Percentiles rank a stretch among this genome's conserved stretches.
phyloP scores from a whole-genome alignment of 2,113 vertebrate genomes.

The Genyomyrus donnyi region DNA sequence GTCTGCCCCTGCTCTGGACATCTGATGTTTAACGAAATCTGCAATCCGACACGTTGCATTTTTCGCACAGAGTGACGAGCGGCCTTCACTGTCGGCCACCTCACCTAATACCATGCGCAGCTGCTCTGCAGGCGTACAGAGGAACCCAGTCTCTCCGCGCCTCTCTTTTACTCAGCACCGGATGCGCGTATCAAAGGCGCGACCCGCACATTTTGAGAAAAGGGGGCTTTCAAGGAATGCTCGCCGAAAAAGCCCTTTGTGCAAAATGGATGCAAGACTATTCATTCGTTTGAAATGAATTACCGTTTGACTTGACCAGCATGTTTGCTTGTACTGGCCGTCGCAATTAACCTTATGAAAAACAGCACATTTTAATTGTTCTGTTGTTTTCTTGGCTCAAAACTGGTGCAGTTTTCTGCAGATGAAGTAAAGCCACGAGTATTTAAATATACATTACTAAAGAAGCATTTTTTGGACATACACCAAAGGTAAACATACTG shows the following conservation, averaged over 20 bases:
- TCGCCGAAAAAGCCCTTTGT: not conserved
- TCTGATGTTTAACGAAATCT: not conserved
- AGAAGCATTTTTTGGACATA: not conserved
- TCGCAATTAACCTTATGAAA: not conserved
- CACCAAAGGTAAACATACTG: not conserved
- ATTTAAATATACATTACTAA: not conserved
- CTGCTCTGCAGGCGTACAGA: constrained; percentile 47
- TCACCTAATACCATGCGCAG: constrained; percentile 37
- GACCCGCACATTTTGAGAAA: not conserved
- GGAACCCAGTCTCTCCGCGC: constrained; percentile 33
- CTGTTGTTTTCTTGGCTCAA: not conserved
- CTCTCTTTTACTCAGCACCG: not conserved
- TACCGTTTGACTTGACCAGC: constrained; percentile 3
- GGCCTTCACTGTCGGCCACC: constrained; percentile 19
- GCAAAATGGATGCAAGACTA: not conserved
- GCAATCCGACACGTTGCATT: not conserved
- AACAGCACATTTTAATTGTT: not conserved
- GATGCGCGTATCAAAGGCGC: not conserved
- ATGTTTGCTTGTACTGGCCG: not conserved
- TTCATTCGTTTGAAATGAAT: constrained; percentile 5
- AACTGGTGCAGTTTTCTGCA: not conserved
- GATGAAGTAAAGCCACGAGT: not conserved
- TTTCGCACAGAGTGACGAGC: not conserved
- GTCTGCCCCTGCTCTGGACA: not conserved
- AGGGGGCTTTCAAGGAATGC: not conserved